Evolutionary conservation across 2,113 vertebrate species (phyloP).

Genomic region (Charina bottae): DNA sequence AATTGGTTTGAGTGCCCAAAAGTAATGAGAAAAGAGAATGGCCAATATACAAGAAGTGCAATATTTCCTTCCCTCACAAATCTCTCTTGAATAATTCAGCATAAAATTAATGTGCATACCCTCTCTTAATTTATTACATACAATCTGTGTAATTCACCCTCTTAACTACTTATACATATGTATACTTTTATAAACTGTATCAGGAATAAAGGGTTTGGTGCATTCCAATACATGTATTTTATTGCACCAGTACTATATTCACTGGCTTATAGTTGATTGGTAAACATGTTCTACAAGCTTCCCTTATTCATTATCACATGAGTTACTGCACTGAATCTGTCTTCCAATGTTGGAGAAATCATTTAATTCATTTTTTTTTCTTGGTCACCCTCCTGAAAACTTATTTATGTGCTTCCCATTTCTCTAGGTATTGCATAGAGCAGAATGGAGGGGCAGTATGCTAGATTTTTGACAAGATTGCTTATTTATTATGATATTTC

Average conservation of each 20-base stretch:
- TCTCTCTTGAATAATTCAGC: constrained; percentile 27
- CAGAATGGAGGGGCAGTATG: background rate
- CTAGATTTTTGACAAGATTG: constrained; percentile 11
- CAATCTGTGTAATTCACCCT: constrained; percentile 8
- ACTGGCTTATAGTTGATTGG: constrained; percentile 17
- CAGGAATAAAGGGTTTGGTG: constrained; percentile 19
- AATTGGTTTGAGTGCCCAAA: constrained; percentile 14
- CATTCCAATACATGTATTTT: background rate
- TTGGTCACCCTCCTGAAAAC: constrained; percentile 7
- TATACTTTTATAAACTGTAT: constrained; percentile 18
- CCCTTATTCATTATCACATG: background rate
- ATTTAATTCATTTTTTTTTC: background rate
- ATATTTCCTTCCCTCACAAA: constrained; percentile 26
- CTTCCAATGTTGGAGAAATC: constrained; percentile 29
- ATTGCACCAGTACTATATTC: constrained; percentile 11
- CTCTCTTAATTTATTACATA: constrained; percentile 17
- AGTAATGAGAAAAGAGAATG: constrained; percentile 14
- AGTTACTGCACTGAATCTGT: background rate
- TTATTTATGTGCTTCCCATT: background rate
- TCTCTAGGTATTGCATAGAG: background rate
- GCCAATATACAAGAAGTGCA: background rate
- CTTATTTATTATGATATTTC: background rate
- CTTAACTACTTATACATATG: background rate
- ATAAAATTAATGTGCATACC: background rate
- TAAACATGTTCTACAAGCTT: constrained; percentile 28